A percentile compares a stretch with the other conserved stretches of the same genome.
phyloP scores from a whole-genome alignment of 2,113 vertebrate genomes.

The Stigmatopora argus region DNA sequence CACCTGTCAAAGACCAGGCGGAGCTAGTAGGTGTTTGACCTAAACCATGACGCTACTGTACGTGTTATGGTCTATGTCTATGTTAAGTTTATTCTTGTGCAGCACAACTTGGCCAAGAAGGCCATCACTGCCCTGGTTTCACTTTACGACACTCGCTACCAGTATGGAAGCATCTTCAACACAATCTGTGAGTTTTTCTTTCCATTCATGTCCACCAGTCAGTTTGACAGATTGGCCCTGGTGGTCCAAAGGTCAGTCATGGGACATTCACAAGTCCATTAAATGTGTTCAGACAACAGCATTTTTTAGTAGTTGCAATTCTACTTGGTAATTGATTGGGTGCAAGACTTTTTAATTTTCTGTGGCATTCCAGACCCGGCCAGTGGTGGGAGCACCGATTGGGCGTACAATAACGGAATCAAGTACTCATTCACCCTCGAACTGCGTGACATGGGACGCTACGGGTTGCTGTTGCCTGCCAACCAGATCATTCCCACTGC shows the following conservation, averaged over 20 bases:
- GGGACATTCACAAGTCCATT: background rate
- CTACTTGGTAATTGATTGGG: background rate
- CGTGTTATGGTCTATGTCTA: background rate
- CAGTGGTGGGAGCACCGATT: conserved; percentile 82
- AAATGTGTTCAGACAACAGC: background rate
- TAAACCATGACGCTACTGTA: background rate
- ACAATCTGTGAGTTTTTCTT: conserved; percentile 83
- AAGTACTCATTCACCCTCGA: conserved; percentile 93
- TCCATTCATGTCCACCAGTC: background rate
- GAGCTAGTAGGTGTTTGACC: conserved; percentile 76
- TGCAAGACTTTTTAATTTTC: background rate
- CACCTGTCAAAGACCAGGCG: conserved; percentile 41
- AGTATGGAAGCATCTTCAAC: conserved; percentile 82
- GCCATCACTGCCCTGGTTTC: conserved; percentile 76
- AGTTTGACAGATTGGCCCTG: background rate
- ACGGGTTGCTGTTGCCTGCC: conserved; percentile 87
- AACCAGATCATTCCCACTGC: conserved; percentile 85
- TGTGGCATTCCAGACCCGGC: conserved; percentile 73
- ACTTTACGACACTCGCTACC: conserved; percentile 79
- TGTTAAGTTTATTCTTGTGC: conserved; percentile 11
- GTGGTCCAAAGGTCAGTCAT: background rate
- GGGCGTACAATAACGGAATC: conserved; percentile 87
- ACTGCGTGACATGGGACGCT: conserved; percentile 82
- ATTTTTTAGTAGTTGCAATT: background rate
- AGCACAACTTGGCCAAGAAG: conserved; percentile 76